Base-by-base conservation (phyloP, 2,797 vertebrate species). In the Otus scops region DNA sequence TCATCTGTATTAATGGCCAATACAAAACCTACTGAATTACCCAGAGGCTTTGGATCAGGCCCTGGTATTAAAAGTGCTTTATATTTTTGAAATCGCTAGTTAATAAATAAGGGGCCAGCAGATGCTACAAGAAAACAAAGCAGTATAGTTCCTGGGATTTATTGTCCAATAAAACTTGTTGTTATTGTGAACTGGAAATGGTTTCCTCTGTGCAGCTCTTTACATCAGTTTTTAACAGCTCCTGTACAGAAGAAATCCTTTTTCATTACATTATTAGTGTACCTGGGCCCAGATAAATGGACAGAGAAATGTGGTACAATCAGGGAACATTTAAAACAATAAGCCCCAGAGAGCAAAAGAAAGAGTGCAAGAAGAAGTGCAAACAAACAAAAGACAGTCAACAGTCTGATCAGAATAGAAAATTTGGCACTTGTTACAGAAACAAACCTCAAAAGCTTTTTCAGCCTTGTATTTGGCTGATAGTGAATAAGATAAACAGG, bases 401-500 rank as follows among this genome's bases (percentile, higher is more conserved):
- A 27, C n/a, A 83, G 87, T 85, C 86, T 75, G 73, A 94, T 78
- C 87, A 91, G 96, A 75, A 93, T 69, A 67, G 78, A 83, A 36
- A 94, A 96, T 87, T 24, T 65, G 74, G 76, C 79, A 87, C 80
- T 85, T 57, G 77, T 61, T 89, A 57, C 69, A 79, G 92, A 93
- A 97, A 65, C 94, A 96, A 95, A 94, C 86, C 94, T 94, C 88
- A 61, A 93, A 92, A 96, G 93, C 91, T 93, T 93, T 92, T 81
- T 70, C 95, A 78, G 82, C 85, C 80, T 82, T 92, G 22, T 83
- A 86, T 79, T 81, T 85, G 97, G 47, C 96, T 97, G 97, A 89
- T 87, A 81, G 63, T 93, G 96, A 88, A 41, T 93, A 96, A 94
- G 96, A 95, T 34, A 92, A 95, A 97, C 36, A 53, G 92, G 87